Base-by-base conservation (phyloP, 2,113 vertebrate species). In the Hydropotes inermis region DNA sequence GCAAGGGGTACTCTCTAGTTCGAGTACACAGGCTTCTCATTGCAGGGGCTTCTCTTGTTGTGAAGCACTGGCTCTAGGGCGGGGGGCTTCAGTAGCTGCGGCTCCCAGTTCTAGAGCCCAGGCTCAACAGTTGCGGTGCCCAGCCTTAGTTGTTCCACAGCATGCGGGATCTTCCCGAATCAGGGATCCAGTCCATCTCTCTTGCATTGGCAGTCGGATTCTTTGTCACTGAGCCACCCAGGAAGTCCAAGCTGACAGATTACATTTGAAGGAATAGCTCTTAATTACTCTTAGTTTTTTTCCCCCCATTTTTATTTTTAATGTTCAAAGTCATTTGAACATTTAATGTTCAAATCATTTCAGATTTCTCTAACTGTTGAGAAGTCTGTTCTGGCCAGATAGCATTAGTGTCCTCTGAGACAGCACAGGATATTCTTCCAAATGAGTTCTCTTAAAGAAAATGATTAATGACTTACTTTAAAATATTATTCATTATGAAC, bases 401-500 rank as follows among this genome's bases (percentile, higher is more conserved):
- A n/a, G 21, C 50, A 82, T 87, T 36, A 58, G 17, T 36, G 19
- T 47, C 39, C 52, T 89, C 5, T 82, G 15, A 86, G n/a, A 47
- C 4, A 78, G 13, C 25, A 84, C 25, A 39, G 52, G 57, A 76
- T 39, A 84, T 74, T 74, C 83, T 60, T 90, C 11, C 23, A 67
- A 67, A 27, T 90, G 61, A 39, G 33, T 76, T 74, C 54, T 60
- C 54, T 39, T 54, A 58, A 74, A 67, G 36, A 94, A 93, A 67
- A 70, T 12, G 28, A 33, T 55, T 70, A 79, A 64, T 8, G 11
- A n/a, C 54, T 89, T 70, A 47, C 36, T 70, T 84, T 6, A 30
- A 92, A 88, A 52, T 52, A 74, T 64, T 79, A 45, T 23, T 14
- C 12, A 58, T 82, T 67, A 93, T 96, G 36, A 17, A 58, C 78